Base-by-base conservation (phyloP, 2,113 vertebrate species). In the Salminus brasiliensis region DNA sequence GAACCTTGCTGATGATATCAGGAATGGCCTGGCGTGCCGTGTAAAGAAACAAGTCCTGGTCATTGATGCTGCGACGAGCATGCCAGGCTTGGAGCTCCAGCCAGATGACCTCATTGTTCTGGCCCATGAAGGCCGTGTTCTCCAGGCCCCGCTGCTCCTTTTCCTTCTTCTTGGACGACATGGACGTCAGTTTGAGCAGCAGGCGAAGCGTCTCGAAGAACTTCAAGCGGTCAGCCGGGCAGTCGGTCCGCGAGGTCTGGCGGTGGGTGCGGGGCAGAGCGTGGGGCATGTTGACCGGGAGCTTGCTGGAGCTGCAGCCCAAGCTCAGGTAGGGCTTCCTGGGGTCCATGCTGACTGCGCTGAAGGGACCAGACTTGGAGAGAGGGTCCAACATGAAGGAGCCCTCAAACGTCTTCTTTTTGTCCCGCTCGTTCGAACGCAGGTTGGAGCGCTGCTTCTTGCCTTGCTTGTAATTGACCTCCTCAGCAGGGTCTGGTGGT, bases 161-260 rank as follows among this genome's bases (percentile, higher is more conserved):
- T 91, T 99, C 98, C 91, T 99, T 99, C 93, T 96, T 98, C 92
- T 99, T 99, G 3, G 98, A 99, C 0, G 97, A 99, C 91, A 99
- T 97, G 89, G 98, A 98, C 65, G 97, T 99, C 88, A 99, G 97
- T 89, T 98, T 98, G 80, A 99, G 95, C 83, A 99, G 91, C 89
- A 99, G 94, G 71, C 97, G 94, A 60, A 99, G 87, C 18, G 98
- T 99, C 92, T 99, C 98, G 86, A 99, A 99, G 87, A 99, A 99
- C 88, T 99, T 99, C 68, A 99, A 90, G 34, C 98, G 96, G 85
- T 99, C 98, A 1, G 97, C 96, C 0, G 98, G 98, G 79, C 97
- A 98, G 85, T 99, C 98, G 2, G 95, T 97, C 84, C 97, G 91
- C 16, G 98, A 99, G 41, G 96, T 98, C 92, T 99, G 98, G 7